Base-by-base conservation (phyloP, 1,140 invertebrate genomes). In the Drosophila varians region DNA sequence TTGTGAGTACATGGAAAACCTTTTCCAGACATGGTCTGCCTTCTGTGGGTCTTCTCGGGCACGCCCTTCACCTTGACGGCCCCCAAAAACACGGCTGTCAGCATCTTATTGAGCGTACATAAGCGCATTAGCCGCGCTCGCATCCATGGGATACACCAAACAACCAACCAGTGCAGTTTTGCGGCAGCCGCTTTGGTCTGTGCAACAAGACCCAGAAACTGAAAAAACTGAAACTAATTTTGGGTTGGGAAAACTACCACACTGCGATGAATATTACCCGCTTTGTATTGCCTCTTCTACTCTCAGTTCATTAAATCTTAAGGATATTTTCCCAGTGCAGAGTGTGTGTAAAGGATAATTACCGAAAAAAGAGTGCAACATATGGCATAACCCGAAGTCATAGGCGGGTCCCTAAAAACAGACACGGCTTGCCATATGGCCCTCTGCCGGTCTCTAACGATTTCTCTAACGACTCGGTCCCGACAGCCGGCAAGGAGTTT, bases 51-150 rank as follows among this genome's bases (percentile, higher is more conserved):
- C 36, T 38, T 49, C 61, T 56, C 18, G 12, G 42, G 53, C 49
- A 70, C 64, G 74, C 62, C 58, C 70, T 64, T 77, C 70, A 78
- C 79, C 79, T 82, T 84, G 79, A 52, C 47, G 38, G 74, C 56
- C 58, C 40, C 74, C 55, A 36, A 68, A 66, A 53, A 77, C 70
- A 83, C 55, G 69, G 53, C 76, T 84, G 80, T 84, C 80, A 84
- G 77, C 82, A 75, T 86, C 80, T 84, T 80, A 84, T 84, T 84
- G 80, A 84, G 80, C 79, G 72, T 61, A 65, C 68, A 80, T 84
- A 84, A 84, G 82, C 80, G 65, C 77, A 84, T 84, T 84, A 84
- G 82, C 82, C 79, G 80, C 82, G 80, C 72, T 76, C 55, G 66
- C 52, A 82, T 82, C 60, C 51, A 80, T 54, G 47, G 40, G 69